These are phyloP conservation scores for Heliconius charithonia DNA, from an alignment of 2,888 invertebrate species.

Conservation along the genomic window DNA sequence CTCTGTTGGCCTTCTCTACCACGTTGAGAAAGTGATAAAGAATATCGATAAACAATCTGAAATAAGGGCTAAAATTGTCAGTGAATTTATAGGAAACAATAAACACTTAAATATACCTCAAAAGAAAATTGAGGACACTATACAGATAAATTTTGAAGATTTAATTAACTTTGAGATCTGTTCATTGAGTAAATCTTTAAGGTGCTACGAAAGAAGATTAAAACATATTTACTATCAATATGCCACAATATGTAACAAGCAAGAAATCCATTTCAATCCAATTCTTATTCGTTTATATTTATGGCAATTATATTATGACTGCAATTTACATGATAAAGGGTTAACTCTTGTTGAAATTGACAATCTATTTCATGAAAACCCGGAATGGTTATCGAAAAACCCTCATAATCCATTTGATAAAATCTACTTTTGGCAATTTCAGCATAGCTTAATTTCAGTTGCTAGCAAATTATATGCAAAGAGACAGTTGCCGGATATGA, in stretches of 20 bases:
- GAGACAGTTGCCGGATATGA: conserved; percentile 60
- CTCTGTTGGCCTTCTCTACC: conserved; percentile 73
- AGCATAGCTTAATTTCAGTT: conserved; percentile 81
- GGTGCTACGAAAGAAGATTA: conserved; percentile 74
- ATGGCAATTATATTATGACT: conserved; percentile 85
- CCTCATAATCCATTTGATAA: conserved; percentile 84
- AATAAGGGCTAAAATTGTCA: conserved; percentile 59
- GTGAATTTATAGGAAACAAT: conserved; percentile 66
- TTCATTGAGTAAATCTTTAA: conserved; percentile 74
- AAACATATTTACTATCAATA: conserved; percentile 80
- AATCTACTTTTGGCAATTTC: conserved; percentile 85
- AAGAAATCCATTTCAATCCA: conserved; percentile 67
- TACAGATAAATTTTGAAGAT: conserved; percentile 52
- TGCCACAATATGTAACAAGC: conserved; percentile 73
- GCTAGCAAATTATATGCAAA: conserved; percentile 77
- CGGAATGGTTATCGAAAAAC: conserved; percentile 71
- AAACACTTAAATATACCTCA: conserved; percentile 50
- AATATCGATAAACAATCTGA: conserved; percentile 66
- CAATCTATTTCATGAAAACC: conserved; percentile 73
- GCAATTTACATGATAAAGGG: conserved; percentile 76
- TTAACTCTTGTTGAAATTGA: conserved; percentile 82
- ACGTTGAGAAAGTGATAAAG: conserved; percentile 68
- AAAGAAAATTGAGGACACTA: conserved; percentile 39
- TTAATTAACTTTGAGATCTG: conserved; percentile 72
- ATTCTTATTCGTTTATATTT: conserved; percentile 81